Evolutionary conservation across 92 coral and sea anemone species (phyloP), one percentile per base, ranked within the genome.

Genomic region (Zoanthus gigantus): DNA sequence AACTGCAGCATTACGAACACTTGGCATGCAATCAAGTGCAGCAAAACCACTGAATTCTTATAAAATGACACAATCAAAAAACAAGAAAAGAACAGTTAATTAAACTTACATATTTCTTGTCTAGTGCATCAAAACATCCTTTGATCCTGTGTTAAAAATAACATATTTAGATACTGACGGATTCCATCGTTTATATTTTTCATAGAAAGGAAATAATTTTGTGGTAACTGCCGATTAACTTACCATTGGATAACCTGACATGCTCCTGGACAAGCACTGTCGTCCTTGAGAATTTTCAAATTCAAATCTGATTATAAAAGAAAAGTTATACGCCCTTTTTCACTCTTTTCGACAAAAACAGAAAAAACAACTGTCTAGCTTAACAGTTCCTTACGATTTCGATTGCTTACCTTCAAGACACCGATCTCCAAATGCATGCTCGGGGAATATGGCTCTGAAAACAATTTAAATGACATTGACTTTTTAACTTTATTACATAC

Each of bases 211-310:
- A 23, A 65, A 65, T 57, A 16, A 53, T 16, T 16, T 28, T 29
- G 9, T 50, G 56, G 2, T 37, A 37, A 50, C 9, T 50, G 5
- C 56, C 7, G 30, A 8, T 10, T 18, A 76, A 45, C 92, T 78
- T 79, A 96, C 99, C 99, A 96, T 61, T 96, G 97, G 86, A 96
- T 96, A 6, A 96, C 99, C 83, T 96, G 99, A 66, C 96, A 95
- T 13, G 99, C 93, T 16, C 99, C 99, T 71, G 99, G 99, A 71
- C 95, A 96, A 17, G 99, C 96, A 85, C 96, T 95, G 89, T 96
- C 99, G 77, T 96, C 99, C 86, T 95, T 94, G 34, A 96, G 91
- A 78, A 96, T 96, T 86, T 96, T 96, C 86, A 96, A 85, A 88
- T 96, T 95, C 47, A 96, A 89, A 89, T 96, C 99, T 96, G 52